Percentiles rank a stretch among this genome's conserved stretches.
Conservation (phyloP, 2,797 vertebrate genomes). For the Menidia menidia region DNA sequence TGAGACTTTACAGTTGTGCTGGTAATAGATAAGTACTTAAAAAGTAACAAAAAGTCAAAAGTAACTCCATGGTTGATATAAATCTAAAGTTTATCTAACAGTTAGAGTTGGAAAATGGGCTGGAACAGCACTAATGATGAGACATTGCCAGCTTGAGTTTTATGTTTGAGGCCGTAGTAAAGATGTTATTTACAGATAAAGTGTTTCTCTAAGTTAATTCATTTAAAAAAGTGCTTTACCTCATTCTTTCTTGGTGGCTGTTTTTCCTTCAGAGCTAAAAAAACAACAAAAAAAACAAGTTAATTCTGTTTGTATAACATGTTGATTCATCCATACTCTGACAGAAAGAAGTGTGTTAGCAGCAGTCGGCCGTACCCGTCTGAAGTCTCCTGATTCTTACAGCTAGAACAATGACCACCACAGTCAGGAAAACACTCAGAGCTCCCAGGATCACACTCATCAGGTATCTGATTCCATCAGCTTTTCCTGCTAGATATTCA, state of each 20-base stretch:
- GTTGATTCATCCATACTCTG: rapidly evolving
- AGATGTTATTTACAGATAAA: rapidly evolving
- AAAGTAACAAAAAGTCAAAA: too few relatives aligned
- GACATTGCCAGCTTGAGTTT: neutral
- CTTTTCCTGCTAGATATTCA: neutral
- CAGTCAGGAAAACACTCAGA: neutral
- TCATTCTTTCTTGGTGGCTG: neutral
- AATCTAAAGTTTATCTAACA: neutral
- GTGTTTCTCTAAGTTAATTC: rapidly evolving
- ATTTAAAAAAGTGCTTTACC: conserved; percentile 2
- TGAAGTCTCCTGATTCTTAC: conserved; percentile 10
- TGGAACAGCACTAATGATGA: neutral
- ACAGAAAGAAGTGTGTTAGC: rapidly evolving
- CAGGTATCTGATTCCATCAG: neutral
- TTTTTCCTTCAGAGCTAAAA: conserved; percentile 12
- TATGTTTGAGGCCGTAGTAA: rapidly evolving
- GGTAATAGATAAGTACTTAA: too few relatives aligned
- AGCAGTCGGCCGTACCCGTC: neutral
- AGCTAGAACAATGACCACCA: neutral
- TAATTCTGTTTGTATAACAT: neutral
- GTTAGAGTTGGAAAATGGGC: neutral
- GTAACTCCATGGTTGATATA: too few relatives aligned
- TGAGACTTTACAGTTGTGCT: too few relatives aligned
- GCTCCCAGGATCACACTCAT: neutral
- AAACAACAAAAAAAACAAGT: conserved; percentile 4